phyloP scores from a whole-genome alignment of 1,140 invertebrate genomes.

The Hyles euphorbiae region DNA sequence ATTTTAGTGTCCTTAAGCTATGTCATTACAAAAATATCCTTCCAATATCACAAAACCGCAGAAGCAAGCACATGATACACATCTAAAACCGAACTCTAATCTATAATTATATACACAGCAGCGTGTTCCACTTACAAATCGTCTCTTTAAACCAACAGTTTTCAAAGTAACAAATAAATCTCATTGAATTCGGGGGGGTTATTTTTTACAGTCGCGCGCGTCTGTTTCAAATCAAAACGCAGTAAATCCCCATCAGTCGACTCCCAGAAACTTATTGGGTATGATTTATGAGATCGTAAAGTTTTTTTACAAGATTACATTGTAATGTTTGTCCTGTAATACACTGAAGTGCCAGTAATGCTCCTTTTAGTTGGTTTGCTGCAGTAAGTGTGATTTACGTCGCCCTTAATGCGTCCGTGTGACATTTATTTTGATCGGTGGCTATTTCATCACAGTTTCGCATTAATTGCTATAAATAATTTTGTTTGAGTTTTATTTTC shows the following conservation, averaged over 20 bases:
- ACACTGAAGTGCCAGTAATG: background rate
- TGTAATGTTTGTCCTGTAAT: conserved; percentile 3
- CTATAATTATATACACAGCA: background rate
- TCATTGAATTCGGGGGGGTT: conserved; percentile 1
- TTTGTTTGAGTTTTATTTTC: too few relatives aligned
- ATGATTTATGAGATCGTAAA: conserved; percentile 5
- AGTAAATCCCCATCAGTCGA: background rate
- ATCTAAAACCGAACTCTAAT: too few relatives aligned
- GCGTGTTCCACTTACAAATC: background rate
- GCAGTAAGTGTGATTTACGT: conserved; percentile 5
- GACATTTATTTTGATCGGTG: conserved; percentile 5
- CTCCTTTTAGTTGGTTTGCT: conserved; percentile 5
- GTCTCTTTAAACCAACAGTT: background rate
- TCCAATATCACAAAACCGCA: too few relatives aligned
- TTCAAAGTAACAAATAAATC: conserved; percentile 7
- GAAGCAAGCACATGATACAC: too few relatives aligned
- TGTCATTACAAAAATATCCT: too few relatives aligned
- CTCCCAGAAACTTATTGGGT: conserved; percentile 1
- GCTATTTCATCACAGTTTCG: too few relatives aligned
- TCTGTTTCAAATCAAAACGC: conserved; percentile 9
- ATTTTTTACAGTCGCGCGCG: conserved; percentile 9
- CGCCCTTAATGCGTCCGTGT: background rate
- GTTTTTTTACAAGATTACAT: conserved; percentile 1
- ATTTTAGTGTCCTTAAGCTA: too few relatives aligned
- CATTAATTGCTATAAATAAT: too few relatives aligned